Evolutionary conservation across 30 jellyfish, hydroid and myxozoan genomes (phyloP), one percentile per base, ranked within the genome.

Genomic region (Catostylus mosaicus): DNA sequence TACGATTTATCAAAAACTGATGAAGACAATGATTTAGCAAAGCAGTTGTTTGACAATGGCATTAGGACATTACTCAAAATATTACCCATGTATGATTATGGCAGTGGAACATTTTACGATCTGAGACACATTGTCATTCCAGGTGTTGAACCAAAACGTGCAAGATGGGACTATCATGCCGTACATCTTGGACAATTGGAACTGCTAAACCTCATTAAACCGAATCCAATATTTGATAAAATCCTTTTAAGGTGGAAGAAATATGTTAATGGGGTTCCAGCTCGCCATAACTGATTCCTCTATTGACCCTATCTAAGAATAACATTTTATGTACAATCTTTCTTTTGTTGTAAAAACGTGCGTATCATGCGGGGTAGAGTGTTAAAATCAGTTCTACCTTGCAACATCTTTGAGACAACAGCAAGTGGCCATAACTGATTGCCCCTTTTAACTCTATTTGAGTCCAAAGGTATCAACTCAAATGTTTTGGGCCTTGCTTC

Each of bases 161-260:
- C 98, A 1, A 73, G 98, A 34, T 87, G 97, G 98, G 94, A 81
- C 66, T 93, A 93, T 43, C 98, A 93, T 54, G 88, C 86, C 0
- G 93, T 93, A 7, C 98, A 93, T 50, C 34, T 93, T 3, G 93
- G 84, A 26, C 96, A 83, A 54, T 66, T 93, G 33, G 48, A 70
- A 36, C 87, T 88, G 36, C 36, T 93, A 23, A 54, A 30, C 18
- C 80, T 46, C 22, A 73, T 93, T 32, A 67, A 54, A 5, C 67
- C 73, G 9, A 56, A 67, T 47, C 54, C 65, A 7, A 31, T 30
- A 12, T 12, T 93, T 57, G 80, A 67, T 50, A 46, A 62, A 36
- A 69, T 88, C 32, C 48, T 86, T 20, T 48, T 67, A 37, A 75
- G 98, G 47, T 93, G 98, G 98, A 43, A 27, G 6, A 83, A 84